Evolutionary conservation across 2,888 invertebrate genomes (phyloP), one percentile per base, ranked within the genome.

Genomic region (Spicauda simplicius): DNA sequence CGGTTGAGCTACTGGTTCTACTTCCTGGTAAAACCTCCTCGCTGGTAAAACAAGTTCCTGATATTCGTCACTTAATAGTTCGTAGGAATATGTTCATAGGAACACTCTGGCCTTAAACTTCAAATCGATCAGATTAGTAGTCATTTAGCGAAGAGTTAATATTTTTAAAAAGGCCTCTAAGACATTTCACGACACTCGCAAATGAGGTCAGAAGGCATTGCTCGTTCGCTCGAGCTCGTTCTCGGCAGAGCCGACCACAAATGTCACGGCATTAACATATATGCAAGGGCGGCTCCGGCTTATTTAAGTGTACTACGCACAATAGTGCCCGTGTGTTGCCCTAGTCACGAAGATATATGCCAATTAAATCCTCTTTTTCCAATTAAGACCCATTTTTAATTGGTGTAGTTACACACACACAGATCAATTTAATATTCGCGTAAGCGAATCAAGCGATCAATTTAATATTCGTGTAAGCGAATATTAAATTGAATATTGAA

Each of bases 221-320:
- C 74, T 73, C 73, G 74, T 20, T 59, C 74, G 73, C 75, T 73
- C 73, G 77, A 72, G 72, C 76, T 77, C 73, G 74, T 73, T 72
- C 75, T 67, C 68, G 64, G 65, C 45, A 59, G 59, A 59, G 58
- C 54, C 18, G 59, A 68, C 68, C 59, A 77, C 77, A 87, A 66
- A 89, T 88, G 88, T 84, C 89, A 86, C 76, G 86, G 77, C 85
- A 84, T 84, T 85, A 82, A 76, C 76, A 76, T 73, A 74, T 71
- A 69, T 64, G 74, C 85, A 86, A 86, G 86, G 86, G 84, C 86
- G 80, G 76, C 77, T 71, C 75, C 74, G 70, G 72, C 74, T 77
- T 79, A 67, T 62, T 62, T 54, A 64, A 52, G 7, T n/a, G 6
- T n/a, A 12, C n/a, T 41, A 41, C 41, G 14, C 41, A 14, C 41